Evolutionary conservation across 2,797 vertebrate genomes (phyloP), one percentile per base, ranked within the genome.

Genomic region (Galagoides demidoff): DNA sequence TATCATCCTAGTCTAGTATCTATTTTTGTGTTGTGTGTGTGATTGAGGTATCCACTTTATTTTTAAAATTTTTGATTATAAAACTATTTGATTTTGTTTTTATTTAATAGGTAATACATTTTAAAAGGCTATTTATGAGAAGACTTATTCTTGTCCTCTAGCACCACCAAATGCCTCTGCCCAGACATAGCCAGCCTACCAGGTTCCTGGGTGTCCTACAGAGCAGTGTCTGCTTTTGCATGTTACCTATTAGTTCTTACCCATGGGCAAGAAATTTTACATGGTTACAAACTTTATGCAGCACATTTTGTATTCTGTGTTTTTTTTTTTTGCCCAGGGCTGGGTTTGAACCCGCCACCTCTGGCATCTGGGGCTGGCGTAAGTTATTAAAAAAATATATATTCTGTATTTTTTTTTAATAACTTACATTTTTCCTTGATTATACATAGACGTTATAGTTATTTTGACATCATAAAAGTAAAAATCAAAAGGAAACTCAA

Each of bases 401-500:
- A 2, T 71, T 77, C 34, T 78, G 61, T 61, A 20, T 49, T 45
- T 52, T 59, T 43, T 74, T 92, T 37, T 63, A 13, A 85, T 55
- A 68, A 61, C 31, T 59, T 81, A 74, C n/a, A 27, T 85, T 93
- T 91, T 59, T 16, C 7, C 43, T 77, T 87, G 89, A 70, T 76
- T 76, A 16, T 66, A 17, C 12, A 13, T 81, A 92, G 66, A 79
- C 7, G 25, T 87, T 85, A 81, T 7, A 71, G 39, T 94, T 64
- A 89, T 49, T 74, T 87, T 89, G 74, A 37, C 25, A 73, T 85
- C 81, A 89, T 82, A n/a, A 76, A 92, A 92, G 49, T 82, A 74
- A 93, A 96, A 82, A 89, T 19, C 63, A 92, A 92, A 83, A 57
- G 61, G 31, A 76, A 94, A 61, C 85, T 94, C 93, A 82, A 94